Evolutionary conservation across 2,888 invertebrate genomes (phyloP).

Genomic region (Emmelina monodactyla): DNA sequence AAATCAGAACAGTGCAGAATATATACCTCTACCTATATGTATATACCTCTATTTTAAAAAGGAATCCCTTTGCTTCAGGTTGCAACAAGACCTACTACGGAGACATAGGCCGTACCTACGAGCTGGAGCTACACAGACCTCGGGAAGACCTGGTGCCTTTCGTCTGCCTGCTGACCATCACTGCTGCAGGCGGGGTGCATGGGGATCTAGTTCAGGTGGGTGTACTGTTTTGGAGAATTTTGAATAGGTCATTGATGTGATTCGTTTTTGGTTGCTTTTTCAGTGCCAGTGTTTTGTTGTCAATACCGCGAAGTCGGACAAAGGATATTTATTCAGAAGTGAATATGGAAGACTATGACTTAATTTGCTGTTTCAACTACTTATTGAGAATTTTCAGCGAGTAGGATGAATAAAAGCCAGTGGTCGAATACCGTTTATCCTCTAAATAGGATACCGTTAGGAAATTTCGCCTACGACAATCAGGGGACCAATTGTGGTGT

Average conservation of each 20-base stretch:
- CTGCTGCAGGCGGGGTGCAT: slow-evolving; percentile 80
- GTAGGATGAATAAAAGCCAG: too few relatives aligned
- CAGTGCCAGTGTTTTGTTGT: neutral
- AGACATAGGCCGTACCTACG: slow-evolving; percentile 86
- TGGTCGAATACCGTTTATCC: too few relatives aligned
- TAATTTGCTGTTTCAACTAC: too few relatives aligned
- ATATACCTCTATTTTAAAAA: too few relatives aligned
- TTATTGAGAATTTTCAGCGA: too few relatives aligned
- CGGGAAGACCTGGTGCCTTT: slow-evolving; percentile 87
- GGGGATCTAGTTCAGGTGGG: slow-evolving; percentile 88
- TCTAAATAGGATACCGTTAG: too few relatives aligned
- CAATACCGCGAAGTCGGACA: too few relatives aligned
- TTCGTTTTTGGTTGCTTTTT: neutral
- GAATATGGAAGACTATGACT: neutral
- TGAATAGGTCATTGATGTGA: neutral
- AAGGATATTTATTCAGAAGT: too few relatives aligned
- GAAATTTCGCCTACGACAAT: too few relatives aligned
- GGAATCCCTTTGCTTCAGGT: slow-evolving; percentile 52
- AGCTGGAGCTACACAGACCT: slow-evolving; percentile 84
- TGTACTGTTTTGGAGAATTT: slow-evolving; percentile 2
- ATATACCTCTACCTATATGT: too few relatives aligned
- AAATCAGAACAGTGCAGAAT: too few relatives aligned
- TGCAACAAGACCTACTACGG: slow-evolving; percentile 93
- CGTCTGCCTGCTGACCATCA: slow-evolving; percentile 86
- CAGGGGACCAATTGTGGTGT: too few relatives aligned